Evolutionary conservation across 2,888 invertebrate genomes (phyloP).

Genomic region (Heliconius hortense): DNA sequence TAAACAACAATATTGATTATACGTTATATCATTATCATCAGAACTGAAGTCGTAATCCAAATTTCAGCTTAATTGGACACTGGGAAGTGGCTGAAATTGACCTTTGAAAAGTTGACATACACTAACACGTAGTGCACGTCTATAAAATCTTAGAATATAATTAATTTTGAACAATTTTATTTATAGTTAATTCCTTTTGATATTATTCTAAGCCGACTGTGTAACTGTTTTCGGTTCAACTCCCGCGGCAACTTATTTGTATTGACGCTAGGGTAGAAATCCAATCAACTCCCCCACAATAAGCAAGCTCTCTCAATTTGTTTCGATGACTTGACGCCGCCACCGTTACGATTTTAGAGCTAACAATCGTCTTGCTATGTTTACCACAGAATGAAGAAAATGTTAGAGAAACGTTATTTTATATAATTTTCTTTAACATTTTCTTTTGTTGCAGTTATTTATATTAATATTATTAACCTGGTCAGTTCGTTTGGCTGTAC

Average conservation of each 20-base stretch:
- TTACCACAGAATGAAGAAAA: background rate
- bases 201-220: background rate
- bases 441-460: background rate
- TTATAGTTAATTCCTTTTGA: background rate
- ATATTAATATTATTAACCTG: no score
- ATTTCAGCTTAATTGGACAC: no score
- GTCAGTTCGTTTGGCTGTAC: no score
- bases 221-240: constrained; percentile 18
- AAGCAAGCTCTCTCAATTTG: constrained; percentile 43
- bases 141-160: background rate
- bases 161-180: background rate
- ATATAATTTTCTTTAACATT: background rate
- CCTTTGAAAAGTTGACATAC: no score
- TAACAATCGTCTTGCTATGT: constrained; percentile 10
- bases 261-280: constrained; percentile 45
- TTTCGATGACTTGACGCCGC: constrained; percentile 38
- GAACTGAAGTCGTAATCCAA: no score
- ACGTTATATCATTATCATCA: no score
- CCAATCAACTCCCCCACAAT: constrained; percentile 54
- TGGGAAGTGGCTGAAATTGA: no score
- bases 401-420: background rate
- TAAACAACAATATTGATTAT: no score
- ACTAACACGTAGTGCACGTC: no score
- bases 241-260: constrained; percentile 22
- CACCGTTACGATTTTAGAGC: constrained; percentile 29